These are phyloP conservation scores for Pelobates fuscus DNA, from an alignment of 2,113 vertebrate genomes.

Conservation along the genomic window DNA sequence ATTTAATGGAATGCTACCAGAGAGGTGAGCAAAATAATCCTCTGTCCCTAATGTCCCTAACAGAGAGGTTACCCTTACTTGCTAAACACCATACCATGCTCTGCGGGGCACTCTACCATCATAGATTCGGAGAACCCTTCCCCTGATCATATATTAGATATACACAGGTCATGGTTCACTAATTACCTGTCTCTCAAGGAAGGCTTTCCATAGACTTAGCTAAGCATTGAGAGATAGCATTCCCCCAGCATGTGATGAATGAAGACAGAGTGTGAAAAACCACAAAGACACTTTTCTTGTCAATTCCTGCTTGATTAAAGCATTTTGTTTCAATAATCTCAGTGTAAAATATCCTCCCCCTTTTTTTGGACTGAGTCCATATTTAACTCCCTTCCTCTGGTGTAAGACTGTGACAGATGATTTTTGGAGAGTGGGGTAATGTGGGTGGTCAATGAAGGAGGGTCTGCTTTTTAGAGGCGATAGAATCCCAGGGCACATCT, in stretches of 20 bases:
- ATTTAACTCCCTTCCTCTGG: slow-evolving; percentile 63
- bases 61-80: no score
- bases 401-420: slow-evolving; percentile 77
- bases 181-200: slow-evolving; percentile 50
- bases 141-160: no score
- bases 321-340: slow-evolving; percentile 36
- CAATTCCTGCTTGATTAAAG: slow-evolving; percentile 21
- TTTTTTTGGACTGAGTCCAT: slow-evolving; percentile 66
- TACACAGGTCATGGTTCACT: slow-evolving; percentile 54
- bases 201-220: slow-evolving; percentile 44
- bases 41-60: no score
- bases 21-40: no score
- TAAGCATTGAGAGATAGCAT: slow-evolving; percentile 52
- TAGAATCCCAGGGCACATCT: slow-evolving; percentile 72
- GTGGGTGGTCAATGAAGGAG: slow-evolving; percentile 85
- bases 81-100: no score
- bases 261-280: neutral
- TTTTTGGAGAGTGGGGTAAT: slow-evolving; percentile 85
- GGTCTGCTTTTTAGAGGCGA: slow-evolving; percentile 74
- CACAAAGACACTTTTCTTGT: slow-evolving; percentile 28
- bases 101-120: no score
- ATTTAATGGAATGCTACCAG: no score
- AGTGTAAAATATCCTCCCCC: slow-evolving; percentile 26
- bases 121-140: no score
- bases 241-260: slow-evolving; percentile 47